Evolutionary conservation across 2,797 vertebrate species (phyloP).

Genomic region (Squalus acanthias): DNA sequence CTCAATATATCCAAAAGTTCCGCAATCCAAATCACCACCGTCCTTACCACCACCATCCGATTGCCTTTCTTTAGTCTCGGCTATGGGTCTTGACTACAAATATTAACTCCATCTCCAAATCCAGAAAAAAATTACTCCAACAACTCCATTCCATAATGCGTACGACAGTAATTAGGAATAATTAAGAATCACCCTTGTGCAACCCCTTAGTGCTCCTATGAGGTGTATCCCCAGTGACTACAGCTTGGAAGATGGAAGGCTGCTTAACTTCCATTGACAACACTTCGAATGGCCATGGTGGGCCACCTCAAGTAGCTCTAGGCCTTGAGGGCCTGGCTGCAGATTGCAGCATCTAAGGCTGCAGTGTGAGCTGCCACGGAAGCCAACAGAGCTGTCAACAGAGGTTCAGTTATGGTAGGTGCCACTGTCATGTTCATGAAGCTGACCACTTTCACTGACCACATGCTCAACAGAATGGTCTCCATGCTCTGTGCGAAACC

Average conservation of each 20-base stretch:
- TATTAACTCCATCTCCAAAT: too few species aligned
- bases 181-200: too few species aligned
- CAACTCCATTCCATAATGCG: too few species aligned
- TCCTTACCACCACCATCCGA: too few species aligned
- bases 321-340: background rate
- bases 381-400: background rate
- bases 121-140: too few species aligned
- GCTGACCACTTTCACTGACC: too few species aligned
- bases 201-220: background rate
- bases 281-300: background rate
- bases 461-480: background rate
- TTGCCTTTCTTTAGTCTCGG: too few species aligned
- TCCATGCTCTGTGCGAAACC: background rate
- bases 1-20: too few species aligned
- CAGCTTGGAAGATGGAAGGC: background rate
- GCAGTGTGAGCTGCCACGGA: background rate
- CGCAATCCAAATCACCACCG: too few species aligned
- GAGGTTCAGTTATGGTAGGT: background rate
- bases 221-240: background rate
- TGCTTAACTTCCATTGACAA: background rate
- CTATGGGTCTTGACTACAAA: too few species aligned
- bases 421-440: too few species aligned
- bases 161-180: too few species aligned
- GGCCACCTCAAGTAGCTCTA: background rate
- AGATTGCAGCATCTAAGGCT: background rate